These are phyloP conservation scores for Catocala nupta DNA, from an alignment of 2,888 invertebrate species.

Conservation along the genomic window DNA sequence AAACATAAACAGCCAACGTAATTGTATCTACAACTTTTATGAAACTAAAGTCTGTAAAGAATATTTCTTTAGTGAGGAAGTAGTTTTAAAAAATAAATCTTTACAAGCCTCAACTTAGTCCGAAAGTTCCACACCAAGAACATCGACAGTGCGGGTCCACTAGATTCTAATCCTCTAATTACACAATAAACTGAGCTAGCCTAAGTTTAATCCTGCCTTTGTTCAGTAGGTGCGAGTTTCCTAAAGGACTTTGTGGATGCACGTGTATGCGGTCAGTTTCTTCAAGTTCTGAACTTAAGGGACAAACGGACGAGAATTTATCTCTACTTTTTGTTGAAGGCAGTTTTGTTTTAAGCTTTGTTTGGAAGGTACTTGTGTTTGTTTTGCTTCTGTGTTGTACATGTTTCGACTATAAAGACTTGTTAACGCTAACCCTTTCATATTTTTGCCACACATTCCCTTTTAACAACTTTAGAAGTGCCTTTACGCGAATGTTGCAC, in stretches of 20 bases:
- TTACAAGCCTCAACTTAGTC: too few relatives aligned
- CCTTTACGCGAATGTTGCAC: too few relatives aligned
- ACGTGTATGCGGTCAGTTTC: constrained; percentile 57
- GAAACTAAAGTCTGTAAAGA: too few relatives aligned
- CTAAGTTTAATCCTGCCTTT: constrained; percentile 55
- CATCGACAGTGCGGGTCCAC: constrained; percentile 32
- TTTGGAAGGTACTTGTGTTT: neutral
- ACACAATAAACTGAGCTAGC: constrained; percentile 52
- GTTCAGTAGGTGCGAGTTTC: constrained; percentile 51
- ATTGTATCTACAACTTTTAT: too few relatives aligned
- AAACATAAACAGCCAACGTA: too few relatives aligned
- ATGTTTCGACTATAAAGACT: neutral
- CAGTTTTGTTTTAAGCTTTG: constrained; percentile 22
- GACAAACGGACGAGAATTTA: constrained; percentile 45
- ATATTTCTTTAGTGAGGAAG: too few relatives aligned
- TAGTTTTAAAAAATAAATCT: too few relatives aligned
- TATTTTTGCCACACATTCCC: too few relatives aligned
- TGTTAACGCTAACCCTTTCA: neutral
- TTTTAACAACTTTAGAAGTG: too few relatives aligned
- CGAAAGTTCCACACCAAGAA: constrained; percentile 6
- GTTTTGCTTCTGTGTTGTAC: neutral
- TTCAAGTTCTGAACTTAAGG: constrained; percentile 49
- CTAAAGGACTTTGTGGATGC: constrained; percentile 49
- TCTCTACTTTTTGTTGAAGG: constrained; percentile 41
- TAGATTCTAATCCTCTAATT: constrained; percentile 54